These are phyloP conservation scores for Drosophila subobscura DNA, from an alignment of 1,140 invertebrate genomes.

Conservation along the genomic window DNA sequence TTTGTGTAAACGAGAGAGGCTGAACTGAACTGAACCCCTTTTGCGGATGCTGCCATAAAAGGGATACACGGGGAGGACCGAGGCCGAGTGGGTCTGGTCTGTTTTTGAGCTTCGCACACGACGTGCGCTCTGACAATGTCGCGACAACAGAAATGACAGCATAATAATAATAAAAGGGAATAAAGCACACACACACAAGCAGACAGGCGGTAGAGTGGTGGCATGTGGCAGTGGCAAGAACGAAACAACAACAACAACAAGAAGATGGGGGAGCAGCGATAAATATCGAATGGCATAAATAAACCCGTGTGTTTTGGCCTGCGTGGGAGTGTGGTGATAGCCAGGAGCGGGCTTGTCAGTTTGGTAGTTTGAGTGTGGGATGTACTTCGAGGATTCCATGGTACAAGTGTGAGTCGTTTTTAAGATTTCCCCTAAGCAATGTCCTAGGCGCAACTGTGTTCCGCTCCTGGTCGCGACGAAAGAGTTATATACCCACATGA, in stretches of 20 bases:
- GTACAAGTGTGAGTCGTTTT: no score
- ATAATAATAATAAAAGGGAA: slow-evolving; percentile 79
- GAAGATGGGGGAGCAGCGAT: slow-evolving; percentile 49
- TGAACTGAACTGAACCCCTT: slow-evolving; percentile 27
- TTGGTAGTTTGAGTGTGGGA: no score
- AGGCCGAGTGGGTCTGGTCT: background rate
- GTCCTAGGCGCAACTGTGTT: no score
- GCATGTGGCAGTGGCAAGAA: slow-evolving; percentile 34
- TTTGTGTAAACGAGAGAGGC: background rate
- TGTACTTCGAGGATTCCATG: no score
- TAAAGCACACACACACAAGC: slow-evolving; percentile 46
- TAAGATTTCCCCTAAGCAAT: no score
- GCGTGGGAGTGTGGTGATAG: slow-evolving; percentile 11
- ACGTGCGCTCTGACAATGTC: slow-evolving; percentile 69
- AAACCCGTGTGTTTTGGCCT: slow-evolving; percentile 42
- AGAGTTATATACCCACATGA: slow-evolving; percentile 38
- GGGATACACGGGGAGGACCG: slow-evolving; percentile 21
- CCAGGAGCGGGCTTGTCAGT: slow-evolving; percentile 19
- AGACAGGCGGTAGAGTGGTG: slow-evolving; percentile 6
- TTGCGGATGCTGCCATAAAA: slow-evolving; percentile 16
- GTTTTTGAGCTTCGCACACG: slow-evolving; percentile 29
- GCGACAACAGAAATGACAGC: slow-evolving; percentile 77
- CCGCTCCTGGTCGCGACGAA: slow-evolving; percentile 21
- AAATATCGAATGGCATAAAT: slow-evolving; percentile 78
- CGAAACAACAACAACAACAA: slow-evolving; percentile 65